phyloP scores from a whole-genome alignment of 2,888 invertebrate genomes.

The Ectropis crepuscularia region DNA sequence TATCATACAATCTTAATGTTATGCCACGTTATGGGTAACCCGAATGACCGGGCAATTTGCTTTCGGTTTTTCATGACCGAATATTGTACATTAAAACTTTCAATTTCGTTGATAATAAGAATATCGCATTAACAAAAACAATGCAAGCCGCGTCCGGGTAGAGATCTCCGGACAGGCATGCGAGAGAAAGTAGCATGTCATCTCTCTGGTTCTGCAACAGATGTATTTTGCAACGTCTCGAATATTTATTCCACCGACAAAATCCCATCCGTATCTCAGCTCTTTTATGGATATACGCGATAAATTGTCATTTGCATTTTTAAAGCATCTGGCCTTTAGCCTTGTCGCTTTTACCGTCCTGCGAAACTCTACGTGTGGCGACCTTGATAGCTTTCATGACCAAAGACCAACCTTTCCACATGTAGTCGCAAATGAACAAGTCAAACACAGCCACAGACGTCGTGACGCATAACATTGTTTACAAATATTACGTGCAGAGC shows the following conservation, averaged over 20 bases:
- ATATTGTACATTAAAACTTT: slow-evolving; percentile 72
- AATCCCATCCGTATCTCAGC: slow-evolving; percentile 41
- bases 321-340: slow-evolving; percentile 50
- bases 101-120: slow-evolving; percentile 73
- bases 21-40: slow-evolving; percentile 42
- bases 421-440: slow-evolving; percentile 35
- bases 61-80: slow-evolving; percentile 68
- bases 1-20: slow-evolving; percentile 53
- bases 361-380: slow-evolving; percentile 16
- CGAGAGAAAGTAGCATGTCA: slow-evolving; percentile 75
- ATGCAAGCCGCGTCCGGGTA: slow-evolving; percentile 73
- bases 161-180: slow-evolving; percentile 54
- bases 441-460: slow-evolving; percentile 34
- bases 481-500: slow-evolving; percentile 38
- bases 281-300: slow-evolving; percentile 47
- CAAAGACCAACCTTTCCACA: slow-evolving; percentile 18
- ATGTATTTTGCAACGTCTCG: slow-evolving; percentile 65
- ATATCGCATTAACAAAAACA: slow-evolving; percentile 76
- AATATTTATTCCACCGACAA: slow-evolving; percentile 59
- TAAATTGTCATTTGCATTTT: slow-evolving; percentile 56
- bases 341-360: slow-evolving; percentile 44
- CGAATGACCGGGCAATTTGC: slow-evolving; percentile 62
- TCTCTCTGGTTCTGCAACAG: slow-evolving; percentile 52
- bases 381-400: slow-evolving; percentile 29
- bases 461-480: slow-evolving; percentile 44